Percentiles rank a stretch among this genome's conserved stretches.
Conservation (phyloP, 2,888 invertebrate genomes). For the Erebia ligea region DNA sequence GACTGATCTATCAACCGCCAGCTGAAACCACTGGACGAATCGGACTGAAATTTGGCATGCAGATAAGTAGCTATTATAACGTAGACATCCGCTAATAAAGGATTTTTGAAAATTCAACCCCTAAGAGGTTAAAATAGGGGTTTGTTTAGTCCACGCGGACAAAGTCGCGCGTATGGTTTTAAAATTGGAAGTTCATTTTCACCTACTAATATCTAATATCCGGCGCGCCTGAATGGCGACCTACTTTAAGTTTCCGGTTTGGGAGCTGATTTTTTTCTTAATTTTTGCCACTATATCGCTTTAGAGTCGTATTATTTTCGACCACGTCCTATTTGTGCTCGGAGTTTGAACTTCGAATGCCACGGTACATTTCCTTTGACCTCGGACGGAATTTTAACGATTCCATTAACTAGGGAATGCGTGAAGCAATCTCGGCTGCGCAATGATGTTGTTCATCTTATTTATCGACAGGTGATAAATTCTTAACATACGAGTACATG, state of each 20-base stretch:
- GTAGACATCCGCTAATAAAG: neutral
- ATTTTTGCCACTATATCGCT: constrained; percentile 21
- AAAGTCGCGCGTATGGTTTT: no score
- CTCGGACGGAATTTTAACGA: constrained; percentile 42
- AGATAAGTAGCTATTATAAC: no score
- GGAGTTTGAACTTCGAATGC: constrained; percentile 20
- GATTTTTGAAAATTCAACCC: no score
- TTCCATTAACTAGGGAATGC: constrained; percentile 31
- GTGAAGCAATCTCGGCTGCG: constrained; percentile 22
- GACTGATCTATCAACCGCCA: no score
- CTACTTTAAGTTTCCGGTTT: constrained; percentile 25
- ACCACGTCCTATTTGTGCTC: constrained; percentile 2
- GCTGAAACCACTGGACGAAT: no score
- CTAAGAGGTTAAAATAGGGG: no score
- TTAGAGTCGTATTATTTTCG: constrained; percentile 12
- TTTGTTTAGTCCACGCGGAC: no score
- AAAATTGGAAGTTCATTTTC: constrained; percentile 11
- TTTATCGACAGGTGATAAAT: neutral
- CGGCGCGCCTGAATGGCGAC: constrained; percentile 21
- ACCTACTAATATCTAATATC: constrained; percentile 32
- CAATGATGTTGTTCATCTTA: constrained; percentile 12
- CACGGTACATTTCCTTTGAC: constrained; percentile 34
- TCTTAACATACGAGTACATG: neutral
- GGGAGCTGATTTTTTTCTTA: constrained; percentile 18
- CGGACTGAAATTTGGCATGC: no score